These are phyloP conservation scores for Lepeophtheirus nordmannii DNA, from an alignment of 2,888 invertebrate species.

Conservation along the genomic window DNA sequence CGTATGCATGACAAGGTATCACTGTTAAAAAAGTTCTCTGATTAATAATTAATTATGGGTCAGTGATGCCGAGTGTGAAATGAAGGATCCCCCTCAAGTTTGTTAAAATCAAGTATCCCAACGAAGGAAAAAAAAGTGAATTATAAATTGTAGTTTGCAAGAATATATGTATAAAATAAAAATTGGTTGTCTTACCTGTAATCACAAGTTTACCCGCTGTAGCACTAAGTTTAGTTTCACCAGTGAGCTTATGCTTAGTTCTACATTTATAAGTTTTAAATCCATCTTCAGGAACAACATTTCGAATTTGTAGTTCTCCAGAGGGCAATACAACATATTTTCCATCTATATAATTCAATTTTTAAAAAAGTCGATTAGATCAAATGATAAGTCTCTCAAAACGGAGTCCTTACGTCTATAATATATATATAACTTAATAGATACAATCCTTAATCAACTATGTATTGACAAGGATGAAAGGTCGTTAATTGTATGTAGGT, in stretches of 20 bases:
- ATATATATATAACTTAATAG: too few species aligned
- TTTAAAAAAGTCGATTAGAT: background rate
- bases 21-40: too few species aligned
- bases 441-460: too few species aligned
- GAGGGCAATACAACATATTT: constrained; percentile 86
- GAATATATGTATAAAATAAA: background rate
- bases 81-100: background rate
- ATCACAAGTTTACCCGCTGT: constrained; percentile 85
- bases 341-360: constrained; percentile 51
- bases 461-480: too few species aligned
- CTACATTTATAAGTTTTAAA: constrained; percentile 85
- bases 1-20: too few species aligned
- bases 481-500: too few species aligned
- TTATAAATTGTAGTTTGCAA: background rate
- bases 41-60: too few species aligned
- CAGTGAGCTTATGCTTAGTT: constrained; percentile 78
- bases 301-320: constrained; percentile 85
- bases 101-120: constrained; percentile 5
- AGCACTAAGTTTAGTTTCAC: constrained; percentile 77
- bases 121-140: too few species aligned
- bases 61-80: too few species aligned
- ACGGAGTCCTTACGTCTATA: too few species aligned
- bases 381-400: too few species aligned
- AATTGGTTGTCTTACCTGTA: constrained; percentile 56
- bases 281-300: constrained; percentile 85